A percentile compares a stretch with the other conserved stretches of the same genome.
phyloP scores from a whole-genome alignment of 2,113 vertebrate species.

The Cynoglossus semilaevis region DNA sequence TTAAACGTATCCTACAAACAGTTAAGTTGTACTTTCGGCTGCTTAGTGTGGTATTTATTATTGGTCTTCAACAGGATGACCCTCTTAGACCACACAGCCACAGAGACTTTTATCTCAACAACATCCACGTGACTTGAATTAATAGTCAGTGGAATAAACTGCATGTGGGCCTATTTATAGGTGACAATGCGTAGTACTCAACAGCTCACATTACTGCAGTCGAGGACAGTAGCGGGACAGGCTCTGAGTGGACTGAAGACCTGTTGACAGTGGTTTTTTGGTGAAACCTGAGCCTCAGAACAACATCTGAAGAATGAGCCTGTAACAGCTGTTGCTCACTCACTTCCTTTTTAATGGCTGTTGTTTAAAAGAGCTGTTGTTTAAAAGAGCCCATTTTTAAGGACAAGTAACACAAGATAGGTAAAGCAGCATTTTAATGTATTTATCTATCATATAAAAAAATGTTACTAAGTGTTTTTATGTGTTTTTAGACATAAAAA shows the following conservation, averaged over 20 bases:
- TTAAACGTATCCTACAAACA: too few species aligned
- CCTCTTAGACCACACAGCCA: not conserved
- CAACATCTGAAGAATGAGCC: conserved; percentile 20
- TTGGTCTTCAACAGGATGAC: not conserved
- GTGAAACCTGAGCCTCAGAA: conserved; percentile 35
- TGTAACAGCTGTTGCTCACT: not conserved
- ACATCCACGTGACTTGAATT: not conserved
- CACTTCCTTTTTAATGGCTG: not conserved
- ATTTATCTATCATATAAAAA: too few species aligned
- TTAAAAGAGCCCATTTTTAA: too few species aligned
- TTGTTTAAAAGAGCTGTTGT: not conserved
- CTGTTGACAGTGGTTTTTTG: conserved; percentile 21
- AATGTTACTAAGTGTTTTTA: too few species aligned
- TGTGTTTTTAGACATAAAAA: too few species aligned
- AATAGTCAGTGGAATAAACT: not conserved
- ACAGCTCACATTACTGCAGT: not conserved
- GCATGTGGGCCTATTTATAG: not conserved
- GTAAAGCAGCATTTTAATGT: too few species aligned
- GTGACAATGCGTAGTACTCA: not conserved
- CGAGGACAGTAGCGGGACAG: conserved; percentile 1
- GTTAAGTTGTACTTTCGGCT: too few species aligned
- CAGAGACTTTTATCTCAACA: not conserved
- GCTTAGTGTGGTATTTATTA: not conserved
- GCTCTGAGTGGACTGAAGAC: conserved; percentile 3
- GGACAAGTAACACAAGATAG: too few species aligned